These are phyloP conservation scores for Melikaiella ostensackeni DNA, from an alignment of 2,888 invertebrate species.

Conservation along the genomic window DNA sequence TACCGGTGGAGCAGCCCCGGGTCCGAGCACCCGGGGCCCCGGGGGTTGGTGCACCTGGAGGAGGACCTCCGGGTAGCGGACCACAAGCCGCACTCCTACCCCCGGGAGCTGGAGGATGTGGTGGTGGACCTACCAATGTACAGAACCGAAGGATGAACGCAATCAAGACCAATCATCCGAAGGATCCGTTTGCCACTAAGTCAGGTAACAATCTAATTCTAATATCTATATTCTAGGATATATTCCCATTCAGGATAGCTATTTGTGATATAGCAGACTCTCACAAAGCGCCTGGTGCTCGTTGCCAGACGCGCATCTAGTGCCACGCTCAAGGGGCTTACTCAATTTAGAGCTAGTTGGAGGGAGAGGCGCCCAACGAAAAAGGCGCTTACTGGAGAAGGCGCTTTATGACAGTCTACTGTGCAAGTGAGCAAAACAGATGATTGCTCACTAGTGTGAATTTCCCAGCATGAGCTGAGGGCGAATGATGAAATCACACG, in stretches of 20 bases:
- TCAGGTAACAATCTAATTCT: constrained; percentile 82
- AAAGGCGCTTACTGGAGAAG: no score
- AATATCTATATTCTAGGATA: neutral
- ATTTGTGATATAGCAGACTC: no score
- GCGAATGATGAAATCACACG: no score
- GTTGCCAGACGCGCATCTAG: no score
- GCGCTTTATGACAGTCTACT: no score
- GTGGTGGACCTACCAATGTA: constrained; percentile 69
- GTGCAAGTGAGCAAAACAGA: no score
- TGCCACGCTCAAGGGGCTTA: no score
- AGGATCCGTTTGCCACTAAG: constrained; percentile 88
- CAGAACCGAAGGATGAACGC: constrained; percentile 90
- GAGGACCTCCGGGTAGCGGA: constrained; percentile 65
- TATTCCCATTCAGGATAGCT: neutral
- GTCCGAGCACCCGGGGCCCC: constrained; percentile 77
- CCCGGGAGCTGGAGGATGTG: constrained; percentile 65
- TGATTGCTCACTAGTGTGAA: no score
- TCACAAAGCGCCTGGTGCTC: no score
- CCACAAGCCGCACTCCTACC: constrained; percentile 76
- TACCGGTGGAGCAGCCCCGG: constrained; percentile 94
- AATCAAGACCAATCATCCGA: constrained; percentile 91
- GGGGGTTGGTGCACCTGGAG: constrained; percentile 71
- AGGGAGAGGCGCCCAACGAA: no score
- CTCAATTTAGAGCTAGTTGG: no score
- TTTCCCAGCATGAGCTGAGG: no score